Conservation (phyloP, 1,140 invertebrate genomes). For the Drosophila albomicans region DNA sequence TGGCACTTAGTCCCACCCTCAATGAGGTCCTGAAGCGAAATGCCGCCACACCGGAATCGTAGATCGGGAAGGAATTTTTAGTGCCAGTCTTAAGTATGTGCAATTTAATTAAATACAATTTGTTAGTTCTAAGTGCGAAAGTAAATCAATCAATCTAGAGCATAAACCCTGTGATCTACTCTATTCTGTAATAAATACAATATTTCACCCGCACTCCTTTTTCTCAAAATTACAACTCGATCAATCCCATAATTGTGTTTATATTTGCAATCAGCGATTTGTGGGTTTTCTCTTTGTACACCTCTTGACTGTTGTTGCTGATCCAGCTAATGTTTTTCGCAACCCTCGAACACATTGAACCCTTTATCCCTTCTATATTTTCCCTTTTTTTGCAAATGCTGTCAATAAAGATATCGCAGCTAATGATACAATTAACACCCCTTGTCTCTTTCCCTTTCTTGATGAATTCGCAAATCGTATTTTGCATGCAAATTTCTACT, state of each 20-base stretch:
- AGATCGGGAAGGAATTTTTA: background rate
- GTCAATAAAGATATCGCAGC: constrained; percentile 53
- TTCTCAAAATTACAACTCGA: constrained; percentile 26
- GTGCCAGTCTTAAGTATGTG: constrained; percentile 47
- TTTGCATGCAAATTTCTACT: constrained; percentile 48
- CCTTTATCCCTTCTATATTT: constrained; percentile 29
- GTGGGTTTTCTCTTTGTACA: constrained; percentile 61
- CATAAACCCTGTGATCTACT: constrained; percentile 71
- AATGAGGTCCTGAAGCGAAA: constrained; percentile 79
- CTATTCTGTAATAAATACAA: constrained; percentile 59
- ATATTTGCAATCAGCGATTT: constrained; percentile 62
- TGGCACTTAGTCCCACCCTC: constrained; percentile 86
- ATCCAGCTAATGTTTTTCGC: constrained; percentile 20
- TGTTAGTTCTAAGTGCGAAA: constrained; percentile 15
- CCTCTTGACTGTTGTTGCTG: constrained; percentile 59
- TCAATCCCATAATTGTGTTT: constrained; percentile 56
- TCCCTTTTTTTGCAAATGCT: constrained; percentile 44
- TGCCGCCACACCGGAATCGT: constrained; percentile 69
- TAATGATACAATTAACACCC: constrained; percentile 75
- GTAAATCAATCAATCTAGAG: constrained; percentile 48
- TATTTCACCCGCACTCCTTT: background rate
- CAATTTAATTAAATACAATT: constrained; percentile 57
- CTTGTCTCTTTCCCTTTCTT: constrained; percentile 10
- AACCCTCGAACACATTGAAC: background rate
- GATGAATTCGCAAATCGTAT: constrained; percentile 51